These are phyloP conservation scores for Sitodiplosis mosellana DNA, from an alignment of 1,140 invertebrate species.

Conservation along the genomic window DNA sequence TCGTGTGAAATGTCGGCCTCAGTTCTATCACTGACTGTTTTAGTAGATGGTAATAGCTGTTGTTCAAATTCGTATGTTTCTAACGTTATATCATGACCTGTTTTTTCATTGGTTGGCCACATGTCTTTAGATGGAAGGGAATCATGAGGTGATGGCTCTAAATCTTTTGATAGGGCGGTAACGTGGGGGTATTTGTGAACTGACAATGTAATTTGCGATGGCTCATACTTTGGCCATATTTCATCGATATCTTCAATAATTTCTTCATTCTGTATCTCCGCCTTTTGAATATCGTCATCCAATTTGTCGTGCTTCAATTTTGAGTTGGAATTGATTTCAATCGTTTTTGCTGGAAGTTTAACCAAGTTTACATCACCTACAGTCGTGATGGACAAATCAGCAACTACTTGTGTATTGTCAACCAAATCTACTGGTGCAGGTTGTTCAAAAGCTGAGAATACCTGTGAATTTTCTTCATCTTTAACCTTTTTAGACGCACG, in stretches of 20 bases:
- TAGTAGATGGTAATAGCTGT: background rate
- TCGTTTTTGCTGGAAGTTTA: background rate
- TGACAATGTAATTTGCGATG: constrained; percentile 5
- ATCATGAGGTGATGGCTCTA: background rate
- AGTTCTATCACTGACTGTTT: too few relatives aligned
- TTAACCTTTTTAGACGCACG: constrained; percentile 8
- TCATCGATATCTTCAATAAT: constrained; percentile 15
- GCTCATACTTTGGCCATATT: constrained; percentile 22
- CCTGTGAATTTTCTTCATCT: background rate
- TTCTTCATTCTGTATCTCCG: background rate
- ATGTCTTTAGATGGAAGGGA: constrained; percentile 9
- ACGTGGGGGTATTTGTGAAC: too few relatives aligned
- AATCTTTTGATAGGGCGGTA: background rate
- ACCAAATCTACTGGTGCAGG: constrained; percentile 16
- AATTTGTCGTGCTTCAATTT: background rate
- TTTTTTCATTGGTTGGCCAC: constrained; percentile 19
- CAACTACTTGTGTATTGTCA: constrained; percentile 13
- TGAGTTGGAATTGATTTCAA: background rate
- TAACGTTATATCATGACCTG: constrained; percentile 13
- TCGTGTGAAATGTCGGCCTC: constrained; percentile 7
- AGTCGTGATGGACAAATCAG: too few relatives aligned
- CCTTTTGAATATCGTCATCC: background rate
- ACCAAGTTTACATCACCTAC: constrained; percentile 6
- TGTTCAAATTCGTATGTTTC: background rate
- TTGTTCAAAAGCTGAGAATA: constrained; percentile 20